Base-by-base conservation (phyloP, 2,113 vertebrate species). In the Phrynosoma blainvillii region DNA sequence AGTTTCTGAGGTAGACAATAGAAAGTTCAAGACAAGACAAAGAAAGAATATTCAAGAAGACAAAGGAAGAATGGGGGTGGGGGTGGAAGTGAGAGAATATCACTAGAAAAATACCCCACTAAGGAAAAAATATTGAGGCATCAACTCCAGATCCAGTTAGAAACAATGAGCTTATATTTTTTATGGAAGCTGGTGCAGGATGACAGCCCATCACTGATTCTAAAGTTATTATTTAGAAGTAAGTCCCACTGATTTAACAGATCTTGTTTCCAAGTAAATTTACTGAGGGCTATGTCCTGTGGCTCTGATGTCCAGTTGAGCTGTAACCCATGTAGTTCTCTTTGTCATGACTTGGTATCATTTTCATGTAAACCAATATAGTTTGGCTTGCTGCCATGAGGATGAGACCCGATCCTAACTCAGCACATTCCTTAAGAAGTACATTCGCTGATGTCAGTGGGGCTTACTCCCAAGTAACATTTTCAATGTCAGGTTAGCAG, bases 321-420 rank as follows among this genome's bases (percentile, higher is more conserved):
- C 23, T 16, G 52, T 23, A 70, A 21, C 66, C 73, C 73, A 32
- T 70, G 77, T 70, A 68, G 32, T 23, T 56, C 30, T 77, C 52
- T 12, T 76, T 65, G 42, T 56, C 47, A 47, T 56, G 16, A 59
- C 77, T 5, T 83, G 73, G 75, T 62, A 62, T 62, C 59, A 62
- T 62, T 62, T 62, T 16, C 59, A 75, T 89, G 75, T 84, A 91
- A 93, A 93, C 88, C 77, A 90, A 82, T 14, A 0, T 70, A 79
- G 56, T 32, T 75, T 21, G 56, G 77, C 79, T 47, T 73, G n/a
- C 32, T 89, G 79, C 77, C 80, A 79, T 74, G 82, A 79, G 32
- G 36, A 16, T 82, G 30, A 5, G 7, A 77, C 9, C 4, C 14
- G 70, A 30, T 16, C n/a, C 65, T 68, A 76, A 2, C 59, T 62